Evolutionary conservation across 2,888 invertebrate species (phyloP), one percentile per base, ranked within the genome.

Genomic region (Polylopha cassiicola): DNA sequence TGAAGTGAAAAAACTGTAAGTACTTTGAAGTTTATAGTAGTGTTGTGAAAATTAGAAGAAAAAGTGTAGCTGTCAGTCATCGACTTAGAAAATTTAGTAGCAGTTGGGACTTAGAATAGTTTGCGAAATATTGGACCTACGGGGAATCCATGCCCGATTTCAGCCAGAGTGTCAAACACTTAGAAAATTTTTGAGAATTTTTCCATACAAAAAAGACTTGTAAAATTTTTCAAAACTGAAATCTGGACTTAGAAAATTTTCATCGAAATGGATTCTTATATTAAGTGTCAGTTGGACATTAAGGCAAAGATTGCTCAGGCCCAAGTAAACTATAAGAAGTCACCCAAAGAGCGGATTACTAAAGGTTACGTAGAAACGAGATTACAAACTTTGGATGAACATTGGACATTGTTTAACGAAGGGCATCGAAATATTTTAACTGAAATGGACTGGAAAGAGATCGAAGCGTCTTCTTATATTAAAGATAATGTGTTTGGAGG

Each of bases 231-330:
- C n/a, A n/a, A n/a, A n/a, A n/a, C n/a, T n/a, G n/a, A n/a, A n/a
- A n/a, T n/a, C n/a, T n/a, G n/a, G n/a, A 26, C 26, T 14, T 15
- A 26, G 26, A 26, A 26, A 26, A 26, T n/a, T 15, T 26, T 4
- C 3, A 6, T 4, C 17, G 15, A 14, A n/a, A 26, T 26, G 26
- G 26, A 26, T 6, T 14, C 26, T 8, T 15, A 15, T 5, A 26
- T 26, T 3, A 26, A 15, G 15, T 4, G 14, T 26, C 26, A 26
- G 8, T 7, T 15, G 8, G 26, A 26, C n/a, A n/a, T 15, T 26
- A 15, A 3, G 1, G 3, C 8, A 7, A 5, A 26, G 26, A 13
- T 7, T 24, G 2, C 3, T 8, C 14, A 9, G 2, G 26, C 26
- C 7, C 3, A n/a, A 2, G 26, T n/a, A 4, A 26, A 26, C 11